phyloP scores from a whole-genome alignment of 2,113 vertebrate genomes.

The Cottus gobio region DNA sequence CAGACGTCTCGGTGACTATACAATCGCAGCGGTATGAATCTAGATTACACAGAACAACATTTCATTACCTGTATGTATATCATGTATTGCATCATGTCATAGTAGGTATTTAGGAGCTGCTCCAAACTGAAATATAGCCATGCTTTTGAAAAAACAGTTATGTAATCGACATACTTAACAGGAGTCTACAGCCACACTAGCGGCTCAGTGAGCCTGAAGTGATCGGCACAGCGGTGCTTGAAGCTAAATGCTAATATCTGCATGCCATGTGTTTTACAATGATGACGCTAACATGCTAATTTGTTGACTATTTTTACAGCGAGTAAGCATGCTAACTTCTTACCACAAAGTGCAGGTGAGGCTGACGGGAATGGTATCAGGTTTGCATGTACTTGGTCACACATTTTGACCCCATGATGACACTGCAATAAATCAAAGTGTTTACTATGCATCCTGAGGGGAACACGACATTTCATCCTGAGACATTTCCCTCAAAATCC shows the following conservation, averaged over 20 bases:
- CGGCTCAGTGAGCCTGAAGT: not conserved
- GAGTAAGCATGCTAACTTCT: not conserved
- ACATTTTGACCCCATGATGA: not conserved
- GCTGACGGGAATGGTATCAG: not conserved
- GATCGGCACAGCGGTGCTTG: not conserved
- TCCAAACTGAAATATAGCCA: not conserved
- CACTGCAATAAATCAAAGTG: not conserved
- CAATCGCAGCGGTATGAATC: conserved; percentile 9
- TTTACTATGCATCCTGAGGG: not conserved
- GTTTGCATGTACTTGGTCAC: not conserved
- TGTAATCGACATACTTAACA: not conserved
- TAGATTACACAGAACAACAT: not conserved
- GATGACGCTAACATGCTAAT: not conserved
- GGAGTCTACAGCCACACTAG: not conserved
- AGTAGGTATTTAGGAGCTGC: not conserved
- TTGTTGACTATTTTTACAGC: not conserved
- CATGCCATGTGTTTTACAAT: not conserved
- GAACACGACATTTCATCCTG: not conserved
- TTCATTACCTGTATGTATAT: not conserved
- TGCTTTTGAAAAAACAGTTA: not conserved
- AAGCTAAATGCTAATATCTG: conserved; percentile 1
- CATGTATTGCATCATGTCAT: not conserved
- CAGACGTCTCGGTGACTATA: conserved; percentile 11
- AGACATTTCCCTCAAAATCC: not conserved
- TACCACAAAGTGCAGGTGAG: not conserved